Conservation (phyloP, 2,113 vertebrate species). For the Arizona elegans region DNA sequence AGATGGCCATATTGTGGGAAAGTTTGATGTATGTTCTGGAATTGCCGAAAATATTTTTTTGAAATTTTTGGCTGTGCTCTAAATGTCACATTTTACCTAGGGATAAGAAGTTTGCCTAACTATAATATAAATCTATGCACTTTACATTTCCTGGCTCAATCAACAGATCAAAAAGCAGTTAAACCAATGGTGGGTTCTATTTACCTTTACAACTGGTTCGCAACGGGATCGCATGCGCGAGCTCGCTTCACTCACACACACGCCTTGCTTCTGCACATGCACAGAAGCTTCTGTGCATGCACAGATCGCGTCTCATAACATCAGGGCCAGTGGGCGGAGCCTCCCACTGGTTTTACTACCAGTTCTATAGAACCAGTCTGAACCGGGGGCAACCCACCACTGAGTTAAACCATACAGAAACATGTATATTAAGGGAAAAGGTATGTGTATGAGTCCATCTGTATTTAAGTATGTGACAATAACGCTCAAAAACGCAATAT, state of each 20-base stretch:
- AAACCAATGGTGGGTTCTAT: too few relatives aligned
- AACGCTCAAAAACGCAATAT: not conserved
- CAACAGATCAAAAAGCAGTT: conserved; percentile 14
- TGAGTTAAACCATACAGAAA: conserved; percentile 14
- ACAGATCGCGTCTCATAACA: too few relatives aligned
- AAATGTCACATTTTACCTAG: not conserved
- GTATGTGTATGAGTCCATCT: not conserved
- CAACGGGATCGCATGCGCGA: fast-evolving
- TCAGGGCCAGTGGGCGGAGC: too few relatives aligned
- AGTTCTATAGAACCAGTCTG: too few relatives aligned
- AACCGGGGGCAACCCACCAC: too few relatives aligned
- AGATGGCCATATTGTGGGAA: not conserved
- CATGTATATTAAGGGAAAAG: not conserved
- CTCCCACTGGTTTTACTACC: too few relatives aligned
- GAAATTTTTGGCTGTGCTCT: not conserved
- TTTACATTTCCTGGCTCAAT: not conserved
- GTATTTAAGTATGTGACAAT: not conserved
- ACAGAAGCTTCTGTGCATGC: too few relatives aligned
- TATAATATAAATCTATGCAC: not conserved
- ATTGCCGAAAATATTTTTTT: not conserved
- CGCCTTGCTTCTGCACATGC: too few relatives aligned
- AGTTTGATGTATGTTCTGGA: not conserved
- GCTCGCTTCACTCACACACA: too few relatives aligned
- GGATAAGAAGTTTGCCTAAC: not conserved
- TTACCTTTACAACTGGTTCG: too few relatives aligned